Percentiles rank a stretch among this genome's conserved stretches.
phyloP scores from a whole-genome alignment of 2,113 vertebrate genomes.

The Peromyscus leucopus region DNA sequence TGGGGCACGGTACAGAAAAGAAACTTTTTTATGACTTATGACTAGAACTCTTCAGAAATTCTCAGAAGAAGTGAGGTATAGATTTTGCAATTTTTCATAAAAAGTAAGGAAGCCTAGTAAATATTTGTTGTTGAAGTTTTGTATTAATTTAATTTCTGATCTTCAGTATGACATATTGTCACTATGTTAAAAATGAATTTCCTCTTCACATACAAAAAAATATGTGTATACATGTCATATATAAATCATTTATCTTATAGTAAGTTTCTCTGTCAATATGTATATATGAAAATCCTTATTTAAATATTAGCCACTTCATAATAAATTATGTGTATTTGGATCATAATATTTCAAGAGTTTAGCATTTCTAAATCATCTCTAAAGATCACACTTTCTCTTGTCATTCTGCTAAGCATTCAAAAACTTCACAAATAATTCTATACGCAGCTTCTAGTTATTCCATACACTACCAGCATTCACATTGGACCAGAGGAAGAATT shows the following conservation, averaged over 20 bases:
- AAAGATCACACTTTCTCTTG: neutral
- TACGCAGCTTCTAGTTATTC: neutral
- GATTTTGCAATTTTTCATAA: neutral
- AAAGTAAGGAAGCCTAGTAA: neutral
- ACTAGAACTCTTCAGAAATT: neutral
- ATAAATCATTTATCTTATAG: neutral
- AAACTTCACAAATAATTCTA: neutral
- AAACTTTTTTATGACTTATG: neutral
- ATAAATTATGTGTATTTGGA: neutral
- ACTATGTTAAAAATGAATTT: conserved; percentile 15
- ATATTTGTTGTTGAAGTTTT: neutral
- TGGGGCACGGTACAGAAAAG: neutral
- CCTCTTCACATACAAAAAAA: neutral
- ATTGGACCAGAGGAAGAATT: neutral
- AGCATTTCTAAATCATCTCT: neutral
- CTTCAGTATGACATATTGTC: neutral
- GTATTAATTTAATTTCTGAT: neutral
- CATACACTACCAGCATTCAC: neutral
- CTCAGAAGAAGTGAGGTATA: neutral
- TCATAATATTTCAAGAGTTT: neutral
- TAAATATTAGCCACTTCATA: neutral
- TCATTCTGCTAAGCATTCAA: neutral
- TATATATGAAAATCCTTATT: neutral
- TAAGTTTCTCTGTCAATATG: neutral
- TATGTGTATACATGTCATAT: neutral